A percentile compares a stretch with the other conserved stretches of the same genome.
phyloP scores from a whole-genome alignment of 2,797 vertebrate genomes.

The Iguana delicatissima region DNA sequence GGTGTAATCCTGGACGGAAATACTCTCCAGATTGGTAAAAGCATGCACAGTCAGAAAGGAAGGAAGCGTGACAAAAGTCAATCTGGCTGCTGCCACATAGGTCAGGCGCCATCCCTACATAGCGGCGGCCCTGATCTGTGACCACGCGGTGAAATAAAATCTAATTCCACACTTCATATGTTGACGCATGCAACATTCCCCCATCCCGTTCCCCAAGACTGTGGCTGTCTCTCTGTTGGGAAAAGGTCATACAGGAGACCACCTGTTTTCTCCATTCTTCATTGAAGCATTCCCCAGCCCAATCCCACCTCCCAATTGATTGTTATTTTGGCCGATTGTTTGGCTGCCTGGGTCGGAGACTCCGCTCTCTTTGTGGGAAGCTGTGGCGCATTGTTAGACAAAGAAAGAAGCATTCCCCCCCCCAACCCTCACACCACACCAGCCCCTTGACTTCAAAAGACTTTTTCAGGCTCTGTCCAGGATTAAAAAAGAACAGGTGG shows the following conservation, averaged over 20 bases:
- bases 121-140: too few relatives aligned
- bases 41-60: not conserved
- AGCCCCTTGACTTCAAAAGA: not conserved
- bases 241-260: not conserved
- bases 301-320: not conserved
- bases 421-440: not conserved
- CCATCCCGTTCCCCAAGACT: too few relatives aligned
- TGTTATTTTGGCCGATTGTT: conserved; percentile 33
- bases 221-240: not conserved
- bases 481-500: conserved; percentile 37
- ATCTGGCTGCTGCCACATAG: not conserved
- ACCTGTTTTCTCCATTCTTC: not conserved
- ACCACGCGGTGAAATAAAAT: not conserved
- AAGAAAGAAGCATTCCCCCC: not conserved
- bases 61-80: not conserved
- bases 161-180: not conserved
- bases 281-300: not conserved
- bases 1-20: not conserved
- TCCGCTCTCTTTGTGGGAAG: not conserved
- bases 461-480: not conserved
- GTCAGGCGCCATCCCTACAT: not conserved
- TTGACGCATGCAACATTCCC: too few relatives aligned
- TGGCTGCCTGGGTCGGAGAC: not conserved
- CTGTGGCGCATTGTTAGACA: not conserved
- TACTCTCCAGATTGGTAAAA: not conserved